Percentiles rank a stretch among this genome's conserved stretches.
Conservation (phyloP, 2,113 vertebrate species). For the Hymenochirus boettgeri region DNA sequence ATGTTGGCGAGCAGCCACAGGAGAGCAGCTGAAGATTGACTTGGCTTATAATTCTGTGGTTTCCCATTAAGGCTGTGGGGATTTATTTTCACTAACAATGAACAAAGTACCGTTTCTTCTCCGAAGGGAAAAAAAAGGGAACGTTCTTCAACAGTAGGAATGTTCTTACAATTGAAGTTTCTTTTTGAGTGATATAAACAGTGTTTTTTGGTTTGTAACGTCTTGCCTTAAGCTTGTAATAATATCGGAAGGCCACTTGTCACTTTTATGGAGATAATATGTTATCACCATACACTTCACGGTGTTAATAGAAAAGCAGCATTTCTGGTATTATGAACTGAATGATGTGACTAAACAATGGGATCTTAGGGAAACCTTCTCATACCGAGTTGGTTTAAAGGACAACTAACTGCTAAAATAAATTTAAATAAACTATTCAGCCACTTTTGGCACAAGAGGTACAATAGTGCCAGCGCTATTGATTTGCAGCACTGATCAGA, state of each 20-base stretch:
- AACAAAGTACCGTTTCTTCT: conserved; percentile 50
- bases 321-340: no score
- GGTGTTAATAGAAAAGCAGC: neutral
- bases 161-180: conserved; percentile 35
- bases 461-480: no score
- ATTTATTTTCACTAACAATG: conserved; percentile 38
- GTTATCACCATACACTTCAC: neutral
- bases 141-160: conserved; percentile 17
- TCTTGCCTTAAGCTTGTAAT: conserved; percentile 27
- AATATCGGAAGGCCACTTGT: neutral
- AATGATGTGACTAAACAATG: no score
- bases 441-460: no score
- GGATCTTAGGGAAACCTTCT: no score
- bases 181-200: conserved; percentile 18
- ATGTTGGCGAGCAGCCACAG: conserved; percentile 51
- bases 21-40: conserved; percentile 53
- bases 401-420: no score
- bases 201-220: conserved; percentile 16
- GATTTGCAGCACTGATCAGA: no score
- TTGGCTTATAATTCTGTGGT: conserved; percentile 44
- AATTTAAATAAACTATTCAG: no score
- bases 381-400: no score
- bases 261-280: neutral
- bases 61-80: conserved; percentile 30
- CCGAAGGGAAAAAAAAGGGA: no score